phyloP scores from a whole-genome alignment of 1,140 invertebrate genomes.

The Drosophila seguyi region DNA sequence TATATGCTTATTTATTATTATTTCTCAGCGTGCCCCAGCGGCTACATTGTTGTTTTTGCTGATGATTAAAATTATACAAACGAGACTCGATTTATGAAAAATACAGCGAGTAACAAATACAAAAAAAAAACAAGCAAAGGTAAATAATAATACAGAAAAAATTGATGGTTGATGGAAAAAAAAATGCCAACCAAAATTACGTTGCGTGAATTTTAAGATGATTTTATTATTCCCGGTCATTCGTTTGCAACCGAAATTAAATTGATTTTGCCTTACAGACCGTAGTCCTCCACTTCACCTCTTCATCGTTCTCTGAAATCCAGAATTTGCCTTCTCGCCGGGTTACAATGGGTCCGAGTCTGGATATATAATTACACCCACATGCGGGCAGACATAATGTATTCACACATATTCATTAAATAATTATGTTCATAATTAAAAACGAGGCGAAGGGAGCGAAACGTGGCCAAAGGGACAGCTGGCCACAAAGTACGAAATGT shows the following conservation, averaged over 20 bases:
- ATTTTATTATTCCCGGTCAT: conserved; percentile 51
- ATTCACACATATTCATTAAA: conserved; percentile 68
- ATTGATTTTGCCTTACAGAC: conserved; percentile 61
- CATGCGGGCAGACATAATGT: conserved; percentile 35
- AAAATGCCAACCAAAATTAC: conserved; percentile 26
- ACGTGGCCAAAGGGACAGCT: neutral
- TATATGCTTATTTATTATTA: conserved; percentile 81
- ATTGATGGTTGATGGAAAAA: neutral
- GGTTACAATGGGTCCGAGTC: conserved; percentile 37
- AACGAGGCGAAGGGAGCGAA: conserved; percentile 43
- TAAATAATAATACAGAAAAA: conserved; percentile 7
- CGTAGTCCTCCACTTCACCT: neutral
- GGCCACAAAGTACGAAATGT: neutral
- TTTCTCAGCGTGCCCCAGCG: conserved; percentile 38
- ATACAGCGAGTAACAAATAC: conserved; percentile 2
- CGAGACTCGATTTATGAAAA: conserved; percentile 70
- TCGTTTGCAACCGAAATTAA: conserved; percentile 61
- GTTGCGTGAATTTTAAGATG: conserved; percentile 76
- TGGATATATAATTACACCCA: conserved; percentile 59
- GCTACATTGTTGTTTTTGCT: conserved; percentile 27
- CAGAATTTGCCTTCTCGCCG: conserved; percentile 9
- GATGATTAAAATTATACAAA: conserved; percentile 78
- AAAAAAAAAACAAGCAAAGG: neutral
- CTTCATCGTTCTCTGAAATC: neutral
- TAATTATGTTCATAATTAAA: conserved; percentile 79